phyloP scores from a whole-genome alignment of 2,113 vertebrate species.

The Passer domesticus region DNA sequence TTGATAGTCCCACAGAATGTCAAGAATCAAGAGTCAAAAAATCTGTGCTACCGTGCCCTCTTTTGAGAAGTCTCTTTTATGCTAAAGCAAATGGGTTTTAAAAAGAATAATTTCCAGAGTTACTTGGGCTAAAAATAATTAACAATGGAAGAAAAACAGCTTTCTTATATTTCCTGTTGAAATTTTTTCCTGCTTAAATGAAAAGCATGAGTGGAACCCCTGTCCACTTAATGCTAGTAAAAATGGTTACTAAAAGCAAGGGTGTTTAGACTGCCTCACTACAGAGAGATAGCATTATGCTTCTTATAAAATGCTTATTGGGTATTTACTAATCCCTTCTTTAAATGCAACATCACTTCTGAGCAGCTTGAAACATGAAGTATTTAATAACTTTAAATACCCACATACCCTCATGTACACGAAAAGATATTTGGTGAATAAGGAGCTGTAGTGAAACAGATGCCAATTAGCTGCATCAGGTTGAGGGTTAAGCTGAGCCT shows the following conservation, averaged over 20 bases:
- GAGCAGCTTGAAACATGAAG: background rate
- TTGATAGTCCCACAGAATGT: background rate
- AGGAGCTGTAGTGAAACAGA: background rate
- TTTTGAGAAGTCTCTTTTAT: background rate
- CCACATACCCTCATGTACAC: accelerated
- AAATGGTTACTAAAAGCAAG: background rate
- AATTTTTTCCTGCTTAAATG: background rate
- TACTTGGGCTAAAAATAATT: background rate
- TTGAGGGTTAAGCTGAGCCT: background rate
- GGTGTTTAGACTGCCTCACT: background rate
- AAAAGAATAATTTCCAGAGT: background rate
- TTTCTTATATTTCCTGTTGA: background rate
- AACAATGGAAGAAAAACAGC: background rate
- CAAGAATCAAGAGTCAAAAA: background rate
- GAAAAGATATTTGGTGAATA: background rate
- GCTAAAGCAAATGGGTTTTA: background rate
- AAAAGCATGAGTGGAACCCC: background rate
- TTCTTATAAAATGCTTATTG: background rate
- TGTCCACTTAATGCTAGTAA: background rate
- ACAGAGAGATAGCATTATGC: background rate
- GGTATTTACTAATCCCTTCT: background rate
- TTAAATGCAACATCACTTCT: background rate
- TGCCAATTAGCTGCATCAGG: background rate
- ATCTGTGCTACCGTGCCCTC: background rate
- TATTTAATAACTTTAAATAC: background rate